Evolutionary conservation across 2,888 invertebrate genomes (phyloP).

Genomic region (Epinotia brunnichana): DNA sequence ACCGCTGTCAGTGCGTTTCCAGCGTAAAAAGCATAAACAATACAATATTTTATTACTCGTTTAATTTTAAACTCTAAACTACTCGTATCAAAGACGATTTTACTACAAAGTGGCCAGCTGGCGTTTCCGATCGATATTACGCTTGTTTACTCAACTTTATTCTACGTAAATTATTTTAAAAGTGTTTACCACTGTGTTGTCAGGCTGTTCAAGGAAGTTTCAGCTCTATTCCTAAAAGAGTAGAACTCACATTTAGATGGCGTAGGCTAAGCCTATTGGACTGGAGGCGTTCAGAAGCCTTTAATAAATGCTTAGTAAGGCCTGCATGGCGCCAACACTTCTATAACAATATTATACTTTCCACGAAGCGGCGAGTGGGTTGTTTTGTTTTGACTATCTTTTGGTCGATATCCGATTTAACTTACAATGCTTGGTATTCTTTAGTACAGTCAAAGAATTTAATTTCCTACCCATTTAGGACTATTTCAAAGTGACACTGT

Average conservation of each 20-base stretch:
- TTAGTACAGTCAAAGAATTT: too few species aligned
- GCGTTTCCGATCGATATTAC: slow-evolving; percentile 25
- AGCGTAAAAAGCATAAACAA: background rate
- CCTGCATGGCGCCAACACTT: slow-evolving; percentile 32
- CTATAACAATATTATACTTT: slow-evolving; percentile 8
- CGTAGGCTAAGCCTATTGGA: slow-evolving; percentile 24
- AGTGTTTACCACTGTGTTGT: slow-evolving; percentile 23
- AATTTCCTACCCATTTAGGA: too few species aligned
- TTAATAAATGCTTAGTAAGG: slow-evolving; percentile 31
- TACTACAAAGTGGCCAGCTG: background rate
- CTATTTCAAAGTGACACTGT: too few species aligned
- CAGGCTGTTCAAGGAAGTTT: background rate
- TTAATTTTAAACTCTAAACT: slow-evolving; percentile 11
- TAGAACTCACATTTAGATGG: slow-evolving; percentile 4
- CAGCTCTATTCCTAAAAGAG: background rate
- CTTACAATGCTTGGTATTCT: background rate
- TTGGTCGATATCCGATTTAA: background rate
- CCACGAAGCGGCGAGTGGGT: background rate
- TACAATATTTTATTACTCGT: background rate
- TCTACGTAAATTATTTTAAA: slow-evolving; percentile 31
- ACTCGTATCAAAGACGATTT: background rate
- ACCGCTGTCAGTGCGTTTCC: too few species aligned
- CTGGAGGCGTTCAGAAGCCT: slow-evolving; percentile 33
- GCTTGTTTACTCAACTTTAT: slow-evolving; percentile 34
- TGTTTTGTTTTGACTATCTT: slow-evolving; percentile 3